Conservation (phyloP, 2,797 vertebrate genomes). For the Sebastes dallii region DNA sequence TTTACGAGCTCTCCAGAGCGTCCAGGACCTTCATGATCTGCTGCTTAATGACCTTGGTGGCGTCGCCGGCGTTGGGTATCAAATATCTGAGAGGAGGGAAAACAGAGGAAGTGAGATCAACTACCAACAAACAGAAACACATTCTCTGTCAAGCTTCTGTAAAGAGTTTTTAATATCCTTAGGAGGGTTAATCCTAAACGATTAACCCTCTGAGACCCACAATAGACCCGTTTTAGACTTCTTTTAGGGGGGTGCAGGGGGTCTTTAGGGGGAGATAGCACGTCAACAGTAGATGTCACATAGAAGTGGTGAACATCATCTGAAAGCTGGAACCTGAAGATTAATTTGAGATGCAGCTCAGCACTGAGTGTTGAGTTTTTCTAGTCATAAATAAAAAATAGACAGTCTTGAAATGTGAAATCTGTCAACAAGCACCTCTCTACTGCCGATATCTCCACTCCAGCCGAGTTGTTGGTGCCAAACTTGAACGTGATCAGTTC, state of each 20-base stretch:
- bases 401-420: no score
- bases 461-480: conserved; percentile 92
- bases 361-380: no score
- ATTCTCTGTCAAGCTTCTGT: neutral
- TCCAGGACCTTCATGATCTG: conserved; percentile 99
- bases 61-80: conserved; percentile 98
- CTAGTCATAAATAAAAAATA: no score
- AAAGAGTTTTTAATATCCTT: neutral
- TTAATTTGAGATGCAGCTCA: no score
- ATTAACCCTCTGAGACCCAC: no score
- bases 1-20: conserved; percentile 94
- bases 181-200: no score
- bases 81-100: conserved; percentile 87
- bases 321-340: no score
- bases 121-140: neutral
- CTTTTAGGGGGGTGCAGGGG: no score
- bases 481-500: conserved; percentile 99
- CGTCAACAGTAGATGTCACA: no score
- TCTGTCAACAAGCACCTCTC: conserved; percentile 86
- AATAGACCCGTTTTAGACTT: no score
- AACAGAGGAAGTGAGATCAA: neutral
- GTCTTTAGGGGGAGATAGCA: no score
- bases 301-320: no score
- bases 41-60: conserved; percentile 99
- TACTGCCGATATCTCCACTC: conserved; percentile 94